Evolutionary conservation across 2,113 vertebrate genomes (phyloP).

Genomic region (Bufo bufo): DNA sequence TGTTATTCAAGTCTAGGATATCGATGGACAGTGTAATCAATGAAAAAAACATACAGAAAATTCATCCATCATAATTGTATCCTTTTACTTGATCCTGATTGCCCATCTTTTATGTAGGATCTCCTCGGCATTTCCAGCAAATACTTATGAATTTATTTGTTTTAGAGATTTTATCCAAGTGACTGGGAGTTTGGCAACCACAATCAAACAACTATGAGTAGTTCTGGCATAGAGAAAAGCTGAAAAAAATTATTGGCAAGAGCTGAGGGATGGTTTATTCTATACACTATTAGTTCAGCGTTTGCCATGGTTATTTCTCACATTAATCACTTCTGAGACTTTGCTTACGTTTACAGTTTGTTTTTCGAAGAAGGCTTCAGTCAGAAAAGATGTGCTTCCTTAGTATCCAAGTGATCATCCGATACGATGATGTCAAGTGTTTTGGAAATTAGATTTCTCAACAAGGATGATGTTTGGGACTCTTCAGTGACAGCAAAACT

Average conservation of each 20-base stretch:
- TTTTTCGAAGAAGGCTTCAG: not conserved
- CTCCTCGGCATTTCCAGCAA: not conserved
- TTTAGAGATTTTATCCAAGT: conserved; percentile 19
- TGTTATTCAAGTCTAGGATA: not conserved
- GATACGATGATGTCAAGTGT: conserved; percentile 33
- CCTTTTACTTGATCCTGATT: not conserved
- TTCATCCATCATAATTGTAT: not conserved
- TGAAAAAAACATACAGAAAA: not conserved
- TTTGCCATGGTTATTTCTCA: conserved; percentile 21
- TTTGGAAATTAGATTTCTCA: conserved; percentile 48
- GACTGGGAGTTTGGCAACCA: conserved; percentile 15
- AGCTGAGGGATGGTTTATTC: not conserved
- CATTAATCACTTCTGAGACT: conserved; percentile 18
- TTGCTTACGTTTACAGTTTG: conserved; percentile 21
- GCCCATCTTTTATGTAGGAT: conserved; percentile 7
- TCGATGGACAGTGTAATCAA: not conserved
- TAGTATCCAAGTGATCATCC: conserved; percentile 23
- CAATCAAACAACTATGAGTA: not conserved
- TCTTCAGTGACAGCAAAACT: conserved; percentile 11
- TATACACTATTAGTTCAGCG: conserved; percentile 20
- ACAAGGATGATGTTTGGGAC: conserved; percentile 41
- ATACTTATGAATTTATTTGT: conserved; percentile 3
- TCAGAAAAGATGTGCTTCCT: conserved; percentile 8
- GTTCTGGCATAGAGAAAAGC: not conserved
- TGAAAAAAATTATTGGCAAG: not conserved